phyloP scores from a whole-genome alignment of 2,797 vertebrate genomes.

The Mormyrops attenuatus region DNA sequence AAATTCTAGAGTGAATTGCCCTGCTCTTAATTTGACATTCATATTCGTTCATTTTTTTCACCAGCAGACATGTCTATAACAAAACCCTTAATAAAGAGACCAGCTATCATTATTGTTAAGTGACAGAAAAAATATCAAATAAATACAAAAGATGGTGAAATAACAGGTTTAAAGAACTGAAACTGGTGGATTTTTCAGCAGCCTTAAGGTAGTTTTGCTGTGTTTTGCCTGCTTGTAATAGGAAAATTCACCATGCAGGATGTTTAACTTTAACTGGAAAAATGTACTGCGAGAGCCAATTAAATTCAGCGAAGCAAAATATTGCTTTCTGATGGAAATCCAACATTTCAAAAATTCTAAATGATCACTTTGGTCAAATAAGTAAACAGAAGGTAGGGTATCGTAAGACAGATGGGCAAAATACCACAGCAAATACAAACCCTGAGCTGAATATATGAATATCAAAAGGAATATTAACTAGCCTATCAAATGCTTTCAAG shows the following conservation, averaged over 20 bases:
- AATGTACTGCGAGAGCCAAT: not conserved
- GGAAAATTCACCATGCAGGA: not conserved
- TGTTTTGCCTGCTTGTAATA: not conserved
- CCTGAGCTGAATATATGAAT: not conserved
- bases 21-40: not conserved
- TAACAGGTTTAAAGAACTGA: not conserved
- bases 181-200: not conserved
- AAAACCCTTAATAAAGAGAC: not conserved
- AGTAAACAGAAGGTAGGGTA: not conserved
- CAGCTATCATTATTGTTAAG: not conserved
- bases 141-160: not conserved
- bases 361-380: not conserved
- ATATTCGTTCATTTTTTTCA: not conserved
- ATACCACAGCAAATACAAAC: not conserved
- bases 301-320: conserved; percentile 6
- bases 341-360: not conserved
- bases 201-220: not conserved
- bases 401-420: not conserved
- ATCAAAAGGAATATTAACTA: not conserved
- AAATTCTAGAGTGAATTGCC: not conserved
- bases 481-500: conserved; percentile 1
- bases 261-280: not conserved
- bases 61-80: not conserved
- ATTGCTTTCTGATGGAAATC: not conserved
- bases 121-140: not conserved